Base-by-base conservation (phyloP, 2,797 vertebrate genomes). In the Rhinogobio ventralis region DNA sequence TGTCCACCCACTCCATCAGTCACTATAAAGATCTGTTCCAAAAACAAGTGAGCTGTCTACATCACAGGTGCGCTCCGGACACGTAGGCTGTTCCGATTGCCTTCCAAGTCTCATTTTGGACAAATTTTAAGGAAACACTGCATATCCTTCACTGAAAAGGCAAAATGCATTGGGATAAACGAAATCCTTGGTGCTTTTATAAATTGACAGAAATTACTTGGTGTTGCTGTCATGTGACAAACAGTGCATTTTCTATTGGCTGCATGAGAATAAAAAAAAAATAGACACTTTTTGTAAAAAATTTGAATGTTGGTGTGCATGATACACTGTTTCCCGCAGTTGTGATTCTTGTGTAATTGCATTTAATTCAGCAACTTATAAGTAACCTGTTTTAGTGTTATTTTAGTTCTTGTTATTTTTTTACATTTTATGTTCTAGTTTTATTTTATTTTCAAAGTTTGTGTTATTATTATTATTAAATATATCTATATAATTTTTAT, bases 1-100 rank as follows among this genome's bases (percentile, higher is more conserved):
- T 78, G 64, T 84, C 74, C 74, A 69, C 51, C 82, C 82, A 45
- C 74, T 84, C 45, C 55, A 11, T 30, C 20, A 62, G 10, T 82
- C 30, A 53, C 71, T 75, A 17, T 30, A 55, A 42, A 77, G 64
- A 51, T n/a, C n/a, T 55, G 25, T n/a, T 69, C 49, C 23, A 49
- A 53, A 53, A 53, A 51, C 51, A 57, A 69, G 33, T 60, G 23
- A 17, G 64, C 82, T 46, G 73, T 67, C 82, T 55, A 46, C 49
- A 46, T 68, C 49, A 15, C 25, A 76, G 46, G 57, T 64, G 76
- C 5, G 15, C 55, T 42, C 30, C 7, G 7, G 76, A 36, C 30
- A 60, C 2, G 9, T 8, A 45, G 6, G 42, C 76, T 46, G 8
- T 10, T 75, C 30, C 4, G 4, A 20, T n/a, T 10, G 28, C 42